phyloP scores from a whole-genome alignment of 2,113 vertebrate species.

The Pontoporia blainvillei region DNA sequence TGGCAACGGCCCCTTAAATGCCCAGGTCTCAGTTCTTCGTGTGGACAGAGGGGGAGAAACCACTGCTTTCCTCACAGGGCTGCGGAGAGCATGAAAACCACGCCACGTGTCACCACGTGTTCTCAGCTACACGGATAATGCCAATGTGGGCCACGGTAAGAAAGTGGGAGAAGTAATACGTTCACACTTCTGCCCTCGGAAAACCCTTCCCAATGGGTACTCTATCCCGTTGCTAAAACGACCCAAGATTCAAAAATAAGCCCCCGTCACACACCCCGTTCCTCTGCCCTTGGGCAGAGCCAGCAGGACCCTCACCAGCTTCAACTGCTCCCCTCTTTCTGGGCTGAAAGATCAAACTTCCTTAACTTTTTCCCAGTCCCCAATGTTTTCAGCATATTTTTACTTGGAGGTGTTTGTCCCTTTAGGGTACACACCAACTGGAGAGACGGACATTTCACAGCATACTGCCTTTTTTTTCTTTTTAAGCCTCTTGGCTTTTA shows the following conservation, averaged over 20 bases:
- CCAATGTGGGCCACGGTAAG: neutral
- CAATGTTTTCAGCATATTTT: neutral
- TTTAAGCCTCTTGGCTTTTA: neutral
- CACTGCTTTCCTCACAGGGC: neutral
- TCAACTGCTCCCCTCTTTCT: neutral
- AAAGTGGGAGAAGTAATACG: neutral
- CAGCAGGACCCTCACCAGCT: neutral
- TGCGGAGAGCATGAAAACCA: no score
- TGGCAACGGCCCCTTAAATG: accelerated
- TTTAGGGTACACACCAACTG: neutral
- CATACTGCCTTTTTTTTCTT: no score
- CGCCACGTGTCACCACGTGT: accelerated
- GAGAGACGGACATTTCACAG: neutral
- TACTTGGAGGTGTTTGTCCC: neutral
- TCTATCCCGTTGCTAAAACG: neutral
- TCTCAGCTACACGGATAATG: neutral
- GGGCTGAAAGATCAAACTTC: neutral
- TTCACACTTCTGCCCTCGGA: neutral
- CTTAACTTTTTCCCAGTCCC: neutral
- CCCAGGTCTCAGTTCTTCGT: no score
- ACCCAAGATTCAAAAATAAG: neutral
- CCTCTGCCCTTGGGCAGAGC: accelerated
- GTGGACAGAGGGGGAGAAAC: neutral
- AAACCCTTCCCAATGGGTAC: neutral
- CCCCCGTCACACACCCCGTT: neutral